Evolutionary conservation across 2,888 invertebrate species (phyloP), one percentile per base, ranked within the genome.

Genomic region (Bruchidius siliquastri): DNA sequence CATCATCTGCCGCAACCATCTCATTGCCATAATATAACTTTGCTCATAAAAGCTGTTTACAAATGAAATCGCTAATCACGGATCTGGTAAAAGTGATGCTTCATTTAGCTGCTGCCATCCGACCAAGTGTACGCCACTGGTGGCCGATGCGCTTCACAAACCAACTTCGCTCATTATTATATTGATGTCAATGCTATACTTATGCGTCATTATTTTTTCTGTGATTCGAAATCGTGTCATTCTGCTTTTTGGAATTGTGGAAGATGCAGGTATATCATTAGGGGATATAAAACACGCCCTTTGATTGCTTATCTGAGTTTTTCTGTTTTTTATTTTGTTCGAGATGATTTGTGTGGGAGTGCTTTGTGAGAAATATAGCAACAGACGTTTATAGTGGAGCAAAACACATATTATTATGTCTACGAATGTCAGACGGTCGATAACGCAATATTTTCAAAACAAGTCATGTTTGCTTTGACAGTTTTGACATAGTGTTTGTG

Each of bases 171-270:
- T 75, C 70, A 70, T 74, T 71, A 76, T 76, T 75, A 77, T 73
- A 71, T 66, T 71, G 68, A 73, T 73, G 74, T 74, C 75, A 76
- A 77, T 76, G 73, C 74, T 76, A 75, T 77, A 76, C 73, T 76
- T 76, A 77, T 72, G 71, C 32, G 71, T 77, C 74, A 77, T 76
- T 74, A 75, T 77, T 77, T 76, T 75, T 77, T 72, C 71, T 72
- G 73, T 32, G 75, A 74, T 73, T 69, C 30, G 70, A 69, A 74
- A 73, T 75, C 76, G 76, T 77, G 77, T 74, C 74, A 75, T 75
- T 74, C 67, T 71, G 75, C 72, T 76, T 77, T 77, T 77, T 77
- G 72, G 72, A 77, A 77, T 77, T 75, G 76, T 77, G 77, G 77
- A 77, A 77, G 76, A 73, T 71, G 70, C 69, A 68, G 73, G 68